Percentiles rank a stretch among this genome's conserved stretches.
Evolutionary conservation across 2,888 invertebrate species (phyloP).

Genomic region (Apantesis nais): DNA sequence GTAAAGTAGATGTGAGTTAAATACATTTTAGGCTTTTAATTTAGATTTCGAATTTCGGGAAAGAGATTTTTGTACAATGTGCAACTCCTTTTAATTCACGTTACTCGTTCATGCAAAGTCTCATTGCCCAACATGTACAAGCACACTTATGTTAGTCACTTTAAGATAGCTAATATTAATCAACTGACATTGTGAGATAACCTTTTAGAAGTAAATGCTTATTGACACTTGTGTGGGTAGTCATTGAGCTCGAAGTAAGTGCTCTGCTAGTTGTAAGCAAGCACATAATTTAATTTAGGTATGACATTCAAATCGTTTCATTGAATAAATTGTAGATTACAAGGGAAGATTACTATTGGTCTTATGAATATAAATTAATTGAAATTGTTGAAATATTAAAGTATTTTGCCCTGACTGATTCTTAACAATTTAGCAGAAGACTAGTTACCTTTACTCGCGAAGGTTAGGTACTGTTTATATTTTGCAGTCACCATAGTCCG

Average conservation of each 20-base stretch:
- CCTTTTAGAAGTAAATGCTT: constrained; percentile 35
- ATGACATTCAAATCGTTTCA: constrained; percentile 19
- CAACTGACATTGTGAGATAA: constrained; percentile 43
- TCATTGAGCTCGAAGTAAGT: constrained; percentile 32
- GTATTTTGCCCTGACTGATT: background rate
- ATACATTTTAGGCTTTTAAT: background rate
- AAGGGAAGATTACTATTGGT: background rate
- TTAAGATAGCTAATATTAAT: constrained; percentile 11
- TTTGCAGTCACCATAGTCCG: background rate
- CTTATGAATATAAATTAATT: background rate
- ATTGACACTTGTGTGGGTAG: constrained; percentile 42
- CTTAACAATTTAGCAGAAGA: background rate
- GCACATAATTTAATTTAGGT: constrained; percentile 35
- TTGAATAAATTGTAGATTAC: background rate
- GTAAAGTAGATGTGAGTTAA: too few relatives aligned
- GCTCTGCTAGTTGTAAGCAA: constrained; percentile 29
- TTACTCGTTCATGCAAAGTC: background rate
- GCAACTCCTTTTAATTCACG: background rate
- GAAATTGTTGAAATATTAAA: background rate
- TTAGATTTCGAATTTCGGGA: background rate
- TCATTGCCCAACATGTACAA: background rate
- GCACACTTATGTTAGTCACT: constrained; percentile 3
- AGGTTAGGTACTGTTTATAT: background rate
- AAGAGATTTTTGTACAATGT: background rate
- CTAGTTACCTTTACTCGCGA: background rate